A percentile compares a stretch with the other conserved stretches of the same genome.
These are phyloP conservation scores for Varanus komodoensis DNA, from an alignment of 2,113 vertebrate species.

Conservation along the genomic window DNA sequence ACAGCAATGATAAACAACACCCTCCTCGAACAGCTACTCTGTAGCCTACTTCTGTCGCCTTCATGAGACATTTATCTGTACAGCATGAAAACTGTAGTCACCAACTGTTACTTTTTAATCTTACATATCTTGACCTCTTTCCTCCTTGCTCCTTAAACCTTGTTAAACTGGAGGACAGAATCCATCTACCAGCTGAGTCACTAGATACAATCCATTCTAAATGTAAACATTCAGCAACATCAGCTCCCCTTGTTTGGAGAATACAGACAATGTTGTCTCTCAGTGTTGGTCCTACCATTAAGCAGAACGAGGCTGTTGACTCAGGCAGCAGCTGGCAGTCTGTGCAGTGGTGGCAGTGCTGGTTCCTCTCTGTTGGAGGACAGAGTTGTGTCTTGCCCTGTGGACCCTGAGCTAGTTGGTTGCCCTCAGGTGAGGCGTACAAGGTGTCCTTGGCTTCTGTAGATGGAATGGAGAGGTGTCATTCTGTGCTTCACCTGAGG, in stretches of 20 bases:
- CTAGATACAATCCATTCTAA: slow-evolving; percentile 59
- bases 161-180: slow-evolving; percentile 49
- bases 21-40: slow-evolving; percentile 52
- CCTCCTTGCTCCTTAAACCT: not conserved
- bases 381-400: too few species aligned
- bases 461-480: too few species aligned
- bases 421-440: too few species aligned
- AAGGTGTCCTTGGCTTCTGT: too few species aligned
- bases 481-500: too few species aligned
- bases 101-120: not conserved
- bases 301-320: too few species aligned
- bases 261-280: not conserved
- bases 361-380: too few species aligned
- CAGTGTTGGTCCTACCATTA: too few species aligned
- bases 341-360: too few species aligned
- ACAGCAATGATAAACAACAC: not conserved
- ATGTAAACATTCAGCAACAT: slow-evolving; percentile 41
- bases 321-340: too few species aligned
- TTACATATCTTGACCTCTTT: not conserved
- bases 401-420: too few species aligned
- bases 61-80: not conserved
- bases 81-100: not conserved
- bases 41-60: slow-evolving; percentile 8
- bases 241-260: not conserved
- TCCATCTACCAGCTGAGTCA: slow-evolving; percentile 23